A percentile compares a stretch with the other conserved stretches of the same genome.
Evolutionary conservation across 2,797 vertebrate species (phyloP).

Genomic region (Xyrichtys novacula): DNA sequence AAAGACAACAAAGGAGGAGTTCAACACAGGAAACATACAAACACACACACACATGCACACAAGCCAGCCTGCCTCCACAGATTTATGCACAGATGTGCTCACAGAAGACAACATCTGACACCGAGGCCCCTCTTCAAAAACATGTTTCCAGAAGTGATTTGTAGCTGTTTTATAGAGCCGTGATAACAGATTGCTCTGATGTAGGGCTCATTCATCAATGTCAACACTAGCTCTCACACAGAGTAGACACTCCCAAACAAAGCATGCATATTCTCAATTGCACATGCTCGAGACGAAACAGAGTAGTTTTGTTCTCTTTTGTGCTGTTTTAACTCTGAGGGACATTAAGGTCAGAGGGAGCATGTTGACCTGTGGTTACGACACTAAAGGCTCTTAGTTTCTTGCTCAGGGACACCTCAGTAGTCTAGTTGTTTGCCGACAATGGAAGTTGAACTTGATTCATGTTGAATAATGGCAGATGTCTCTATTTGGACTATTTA

Average conservation of each 20-base stretch:
- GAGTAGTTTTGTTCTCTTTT: constrained; percentile 1
- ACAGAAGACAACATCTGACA: constrained; percentile 56
- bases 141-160: constrained; percentile 74
- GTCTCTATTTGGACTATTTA: background rate
- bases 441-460: background rate
- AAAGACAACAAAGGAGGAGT: constrained; percentile 2
- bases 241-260: constrained; percentile 25
- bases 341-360: constrained; percentile 11
- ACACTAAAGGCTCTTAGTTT: background rate
- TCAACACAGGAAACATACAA: background rate
- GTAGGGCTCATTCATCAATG: constrained; percentile 75
- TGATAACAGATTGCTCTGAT: constrained; percentile 73
- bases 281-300: constrained; percentile 9
- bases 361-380: background rate
- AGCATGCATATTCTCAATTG: constrained; percentile 19
- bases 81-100: constrained; percentile 56
- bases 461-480: background rate
- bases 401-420: background rate
- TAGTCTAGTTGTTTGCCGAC: background rate
- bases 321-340: background rate
- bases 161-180: constrained; percentile 67
- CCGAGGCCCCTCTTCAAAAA: constrained; percentile 56
- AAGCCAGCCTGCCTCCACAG: constrained; percentile 14
- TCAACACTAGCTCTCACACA: constrained; percentile 47
- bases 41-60: constrained; percentile 17